Conservation (phyloP, 2,888 invertebrate genomes). For the Vandiemenella viatica region DNA sequence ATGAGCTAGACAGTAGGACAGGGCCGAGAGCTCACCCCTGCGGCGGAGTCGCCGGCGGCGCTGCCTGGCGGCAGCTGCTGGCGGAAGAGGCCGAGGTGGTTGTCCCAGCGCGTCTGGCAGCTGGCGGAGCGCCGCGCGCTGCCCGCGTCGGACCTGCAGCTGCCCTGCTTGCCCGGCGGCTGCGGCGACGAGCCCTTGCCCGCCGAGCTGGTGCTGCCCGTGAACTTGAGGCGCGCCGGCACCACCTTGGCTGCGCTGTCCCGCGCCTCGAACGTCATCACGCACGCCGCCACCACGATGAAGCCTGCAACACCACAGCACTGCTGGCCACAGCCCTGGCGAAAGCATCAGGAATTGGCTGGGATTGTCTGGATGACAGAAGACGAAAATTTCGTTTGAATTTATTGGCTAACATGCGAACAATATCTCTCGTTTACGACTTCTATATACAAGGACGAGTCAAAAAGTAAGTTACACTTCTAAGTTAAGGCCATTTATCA, state of each 20-base stretch:
- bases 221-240: conserved; percentile 50
- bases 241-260: conserved; percentile 88
- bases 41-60: conserved; percentile 27
- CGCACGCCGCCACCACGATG: conserved; percentile 91
- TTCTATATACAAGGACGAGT: no score
- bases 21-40: conserved; percentile 32
- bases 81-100: conserved; percentile 31
- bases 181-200: conserved; percentile 26
- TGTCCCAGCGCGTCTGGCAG: conserved; percentile 31
- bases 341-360: not conserved
- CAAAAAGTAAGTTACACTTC: no score
- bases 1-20: no score
- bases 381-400: no score
- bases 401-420: no score
- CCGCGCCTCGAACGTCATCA: conserved; percentile 95
- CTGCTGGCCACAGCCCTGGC: not conserved
- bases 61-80: not conserved
- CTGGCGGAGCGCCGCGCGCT: conserved; percentile 26
- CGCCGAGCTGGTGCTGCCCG: conserved; percentile 17
- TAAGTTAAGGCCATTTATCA: no score
- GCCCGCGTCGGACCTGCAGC: conserved; percentile 15
- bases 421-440: no score
- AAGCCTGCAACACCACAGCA: conserved; percentile 48
- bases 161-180: conserved; percentile 23
- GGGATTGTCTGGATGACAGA: no score